Evolutionary conservation across 2,797 vertebrate genomes (phyloP).

Genomic region (Semotilus atromaculatus): DNA sequence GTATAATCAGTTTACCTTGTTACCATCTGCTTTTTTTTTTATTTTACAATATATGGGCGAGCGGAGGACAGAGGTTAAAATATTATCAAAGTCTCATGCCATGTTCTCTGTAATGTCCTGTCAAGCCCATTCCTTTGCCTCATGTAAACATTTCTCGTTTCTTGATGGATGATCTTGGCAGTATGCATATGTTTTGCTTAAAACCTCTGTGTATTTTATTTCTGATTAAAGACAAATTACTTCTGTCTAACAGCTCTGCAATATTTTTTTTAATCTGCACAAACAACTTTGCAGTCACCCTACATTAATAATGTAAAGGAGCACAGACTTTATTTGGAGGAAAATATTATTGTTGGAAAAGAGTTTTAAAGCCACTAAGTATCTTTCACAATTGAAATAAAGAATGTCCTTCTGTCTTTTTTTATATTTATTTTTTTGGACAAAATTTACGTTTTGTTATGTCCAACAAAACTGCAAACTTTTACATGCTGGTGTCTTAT

Average conservation of each 20-base stretch:
- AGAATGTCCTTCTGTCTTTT: conserved; percentile 9
- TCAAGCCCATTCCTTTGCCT: conserved; percentile 19
- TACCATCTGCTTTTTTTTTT: conserved; percentile 33
- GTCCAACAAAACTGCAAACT: neutral
- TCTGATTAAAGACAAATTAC: conserved; percentile 41
- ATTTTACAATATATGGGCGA: neutral
- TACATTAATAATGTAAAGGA: conserved; percentile 27
- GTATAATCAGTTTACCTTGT: conserved; percentile 44
- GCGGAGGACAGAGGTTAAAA: conserved; percentile 1
- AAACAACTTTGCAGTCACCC: conserved; percentile 22
- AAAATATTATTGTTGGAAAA: conserved; percentile 35
- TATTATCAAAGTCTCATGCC: neutral
- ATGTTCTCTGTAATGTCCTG: conserved; percentile 23
- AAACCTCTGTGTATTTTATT: conserved; percentile 25
- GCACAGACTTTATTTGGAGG: neutral
- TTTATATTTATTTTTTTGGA: too few relatives aligned
- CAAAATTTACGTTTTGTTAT: neutral
- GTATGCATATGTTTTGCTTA: conserved; percentile 5
- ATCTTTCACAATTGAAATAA: neutral
- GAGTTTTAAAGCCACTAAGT: neutral
- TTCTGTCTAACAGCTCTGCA: neutral
- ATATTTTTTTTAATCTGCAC: neutral
- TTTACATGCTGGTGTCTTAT: neutral
- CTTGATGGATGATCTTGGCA: conserved; percentile 34
- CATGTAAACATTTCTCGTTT: conserved; percentile 37